Evolutionary conservation across 1,140 invertebrate genomes (phyloP).

Genomic region (Amphibalanus amphitrite): DNA sequence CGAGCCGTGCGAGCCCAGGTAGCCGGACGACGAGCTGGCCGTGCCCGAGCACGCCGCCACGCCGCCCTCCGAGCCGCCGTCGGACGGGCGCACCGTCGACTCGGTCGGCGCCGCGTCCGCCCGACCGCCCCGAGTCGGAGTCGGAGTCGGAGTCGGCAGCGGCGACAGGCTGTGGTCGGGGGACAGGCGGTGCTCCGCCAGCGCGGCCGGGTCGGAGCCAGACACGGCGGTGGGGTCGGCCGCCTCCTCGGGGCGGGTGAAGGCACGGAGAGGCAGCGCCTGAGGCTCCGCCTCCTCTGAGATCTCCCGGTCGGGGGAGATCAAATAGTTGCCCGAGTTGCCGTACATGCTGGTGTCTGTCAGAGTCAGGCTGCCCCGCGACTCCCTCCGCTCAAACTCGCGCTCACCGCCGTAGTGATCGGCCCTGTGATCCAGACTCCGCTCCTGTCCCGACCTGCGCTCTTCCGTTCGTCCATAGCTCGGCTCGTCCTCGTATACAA

Average conservation of each 20-base stretch:
- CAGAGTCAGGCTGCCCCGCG: no score
- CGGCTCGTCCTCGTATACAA: neutral
- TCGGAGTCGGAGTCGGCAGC: neutral
- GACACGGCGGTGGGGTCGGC: no score
- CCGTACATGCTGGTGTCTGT: neutral
- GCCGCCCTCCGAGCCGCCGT: neutral
- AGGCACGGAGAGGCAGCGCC: no score
- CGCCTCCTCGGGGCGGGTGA: no score
- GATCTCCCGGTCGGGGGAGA: neutral
- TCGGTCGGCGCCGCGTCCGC: neutral
- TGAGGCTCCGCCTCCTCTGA: neutral
- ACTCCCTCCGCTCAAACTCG: neutral
- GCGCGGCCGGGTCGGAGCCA: no score
- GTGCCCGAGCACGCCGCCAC: neutral
- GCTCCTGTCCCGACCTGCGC: neutral
- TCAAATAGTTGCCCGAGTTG: neutral
- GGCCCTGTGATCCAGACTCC: neutral
- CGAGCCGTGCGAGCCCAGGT: conserved; percentile 15
- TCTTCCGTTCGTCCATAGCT: neutral
- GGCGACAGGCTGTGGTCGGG: neutral
- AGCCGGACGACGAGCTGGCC: neutral
- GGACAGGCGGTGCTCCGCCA: no score
- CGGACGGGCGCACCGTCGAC: neutral
- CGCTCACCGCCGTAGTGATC: neutral
- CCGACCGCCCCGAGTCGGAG: no score